These are phyloP conservation scores for Autographa pulchrina DNA, from an alignment of 2,888 invertebrate species.

Conservation along the genomic window DNA sequence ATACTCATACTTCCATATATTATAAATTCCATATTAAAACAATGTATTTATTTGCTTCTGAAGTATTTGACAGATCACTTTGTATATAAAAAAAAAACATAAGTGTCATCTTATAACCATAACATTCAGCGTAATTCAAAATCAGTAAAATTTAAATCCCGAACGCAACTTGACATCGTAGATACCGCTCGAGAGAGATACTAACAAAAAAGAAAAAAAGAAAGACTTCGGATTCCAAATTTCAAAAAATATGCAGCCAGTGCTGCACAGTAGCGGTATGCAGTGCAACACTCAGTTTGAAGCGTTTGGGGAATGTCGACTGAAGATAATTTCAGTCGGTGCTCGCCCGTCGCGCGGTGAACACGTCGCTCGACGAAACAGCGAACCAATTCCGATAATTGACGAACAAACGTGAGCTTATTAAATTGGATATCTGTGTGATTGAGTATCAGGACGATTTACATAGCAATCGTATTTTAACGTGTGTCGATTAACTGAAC, in stretches of 20 bases:
- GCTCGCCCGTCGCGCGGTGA: slow-evolving; percentile 36
- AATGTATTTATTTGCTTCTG: too few relatives aligned
- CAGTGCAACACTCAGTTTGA: slow-evolving; percentile 49
- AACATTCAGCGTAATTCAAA: too few relatives aligned
- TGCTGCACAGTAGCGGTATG: slow-evolving; percentile 46
- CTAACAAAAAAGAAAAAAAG: slow-evolving; percentile 36
- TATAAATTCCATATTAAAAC: too few relatives aligned
- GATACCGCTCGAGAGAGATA: neutral
- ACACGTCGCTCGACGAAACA: slow-evolving; percentile 33
- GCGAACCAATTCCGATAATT: slow-evolving; percentile 55
- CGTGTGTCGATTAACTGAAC: slow-evolving; percentile 46
- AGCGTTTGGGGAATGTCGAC: slow-evolving; percentile 42
- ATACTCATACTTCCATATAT: too few relatives aligned
- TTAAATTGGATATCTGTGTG: slow-evolving; percentile 62
- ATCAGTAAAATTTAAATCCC: neutral
- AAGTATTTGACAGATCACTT: too few relatives aligned
- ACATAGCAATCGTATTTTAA: slow-evolving; percentile 57
- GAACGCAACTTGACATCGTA: neutral
- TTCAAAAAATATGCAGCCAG: slow-evolving; percentile 47
- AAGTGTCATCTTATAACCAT: too few relatives aligned
- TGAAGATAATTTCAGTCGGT: slow-evolving; percentile 45
- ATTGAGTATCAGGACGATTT: slow-evolving; percentile 57
- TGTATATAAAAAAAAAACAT: too few relatives aligned
- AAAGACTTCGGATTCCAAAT: slow-evolving; percentile 29
- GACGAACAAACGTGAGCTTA: slow-evolving; percentile 61